These are phyloP conservation scores for Fistularia commersonii DNA, from an alignment of 2,797 vertebrate genomes.

Conservation along the genomic window DNA sequence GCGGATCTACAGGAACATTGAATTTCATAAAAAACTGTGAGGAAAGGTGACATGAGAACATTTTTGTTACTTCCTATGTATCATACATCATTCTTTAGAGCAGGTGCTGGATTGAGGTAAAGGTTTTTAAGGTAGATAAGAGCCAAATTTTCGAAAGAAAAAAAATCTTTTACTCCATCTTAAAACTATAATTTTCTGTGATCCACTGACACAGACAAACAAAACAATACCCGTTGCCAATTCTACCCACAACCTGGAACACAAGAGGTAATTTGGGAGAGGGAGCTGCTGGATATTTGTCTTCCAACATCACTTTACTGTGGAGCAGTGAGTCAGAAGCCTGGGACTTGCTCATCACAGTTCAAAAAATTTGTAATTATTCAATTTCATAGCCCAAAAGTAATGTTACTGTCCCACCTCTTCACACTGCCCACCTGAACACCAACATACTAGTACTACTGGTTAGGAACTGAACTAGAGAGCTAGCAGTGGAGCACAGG, in stretches of 20 bases:
- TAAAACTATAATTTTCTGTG: neutral
- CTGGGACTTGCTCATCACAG: conserved; percentile 11
- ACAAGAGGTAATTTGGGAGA: neutral
- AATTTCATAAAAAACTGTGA: too few relatives aligned
- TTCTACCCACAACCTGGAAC: neutral
- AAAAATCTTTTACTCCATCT: too few relatives aligned
- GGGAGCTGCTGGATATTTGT: conserved; percentile 4
- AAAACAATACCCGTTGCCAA: conserved; percentile 28
- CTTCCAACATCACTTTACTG: too few relatives aligned
- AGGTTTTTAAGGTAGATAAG: too few relatives aligned
- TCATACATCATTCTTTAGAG: too few relatives aligned
- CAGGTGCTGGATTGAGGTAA: too few relatives aligned
- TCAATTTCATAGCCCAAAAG: neutral
- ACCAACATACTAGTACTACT: conserved; percentile 55
- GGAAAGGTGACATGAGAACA: too few relatives aligned
- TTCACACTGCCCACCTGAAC: conserved; percentile 49
- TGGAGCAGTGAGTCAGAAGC: conserved; percentile 28
- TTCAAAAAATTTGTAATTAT: too few relatives aligned
- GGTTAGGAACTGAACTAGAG: conserved; percentile 72
- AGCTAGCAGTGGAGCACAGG: conserved; percentile 57
- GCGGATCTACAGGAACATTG: too few relatives aligned
- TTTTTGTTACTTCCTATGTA: too few relatives aligned
- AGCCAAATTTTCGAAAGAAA: too few relatives aligned
- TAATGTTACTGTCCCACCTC: conserved; percentile 42
- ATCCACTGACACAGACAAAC: conserved; percentile 29